Percentiles rank a stretch among this genome's conserved stretches.
Evolutionary conservation across 2,797 vertebrate species (phyloP).

Genomic region (Merluccius polli): DNA sequence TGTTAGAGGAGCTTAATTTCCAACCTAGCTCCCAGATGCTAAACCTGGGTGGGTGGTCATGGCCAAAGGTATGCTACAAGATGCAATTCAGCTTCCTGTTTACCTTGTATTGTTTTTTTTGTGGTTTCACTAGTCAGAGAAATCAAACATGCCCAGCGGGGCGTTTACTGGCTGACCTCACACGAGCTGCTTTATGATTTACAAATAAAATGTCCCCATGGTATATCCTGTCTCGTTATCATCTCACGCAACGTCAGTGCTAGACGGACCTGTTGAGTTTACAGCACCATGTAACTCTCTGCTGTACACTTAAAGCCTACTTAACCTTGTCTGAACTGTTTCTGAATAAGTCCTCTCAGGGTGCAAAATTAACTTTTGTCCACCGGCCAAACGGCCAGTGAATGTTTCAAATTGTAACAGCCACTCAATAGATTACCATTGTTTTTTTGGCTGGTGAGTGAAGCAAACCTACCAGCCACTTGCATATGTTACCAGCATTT

Average conservation of each 20-base stretch:
- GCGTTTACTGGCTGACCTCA: conserved; percentile 24
- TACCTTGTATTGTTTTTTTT: conserved; percentile 26
- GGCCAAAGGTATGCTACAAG: conserved; percentile 28
- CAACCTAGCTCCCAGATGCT: conserved; percentile 45
- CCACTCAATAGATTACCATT: too few species aligned
- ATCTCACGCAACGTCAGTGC: not conserved
- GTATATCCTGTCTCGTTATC: not conserved
- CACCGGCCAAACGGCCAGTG: too few species aligned
- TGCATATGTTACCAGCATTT: too few species aligned
- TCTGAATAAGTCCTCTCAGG: conserved; percentile 14
- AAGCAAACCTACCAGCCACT: too few species aligned
- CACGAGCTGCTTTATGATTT: not conserved
- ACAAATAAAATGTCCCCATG: not conserved
- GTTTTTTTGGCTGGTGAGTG: too few species aligned
- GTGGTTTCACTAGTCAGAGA: conserved; percentile 10
- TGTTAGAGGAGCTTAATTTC: conserved; percentile 28
- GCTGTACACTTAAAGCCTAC: conserved; percentile 1
- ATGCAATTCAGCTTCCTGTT: conserved; percentile 32
- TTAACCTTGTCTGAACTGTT: conserved; percentile 33
- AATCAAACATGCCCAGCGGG: conserved; percentile 12
- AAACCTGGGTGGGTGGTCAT: conserved; percentile 60
- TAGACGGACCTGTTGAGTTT: not conserved
- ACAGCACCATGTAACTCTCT: not conserved
- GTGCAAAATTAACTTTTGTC: too few species aligned
- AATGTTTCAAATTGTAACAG: too few species aligned